These are phyloP conservation scores for Fringilla coelebs DNA, from an alignment of 2,797 vertebrate species.

Conservation along the genomic window DNA sequence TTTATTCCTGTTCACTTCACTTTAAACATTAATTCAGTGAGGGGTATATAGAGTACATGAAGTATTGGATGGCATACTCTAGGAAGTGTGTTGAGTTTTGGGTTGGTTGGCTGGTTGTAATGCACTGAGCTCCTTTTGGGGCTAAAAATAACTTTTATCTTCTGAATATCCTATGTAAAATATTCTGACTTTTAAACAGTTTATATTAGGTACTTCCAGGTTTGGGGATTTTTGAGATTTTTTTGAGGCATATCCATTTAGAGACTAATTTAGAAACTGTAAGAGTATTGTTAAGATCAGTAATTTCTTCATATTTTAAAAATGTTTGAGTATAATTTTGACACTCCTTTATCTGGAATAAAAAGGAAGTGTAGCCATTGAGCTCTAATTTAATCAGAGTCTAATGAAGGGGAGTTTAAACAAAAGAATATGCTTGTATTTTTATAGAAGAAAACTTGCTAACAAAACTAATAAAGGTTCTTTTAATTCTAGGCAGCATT, in stretches of 20 bases:
- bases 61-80: neutral
- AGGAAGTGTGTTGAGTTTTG: neutral
- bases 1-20: neutral
- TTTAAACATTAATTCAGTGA: neutral
- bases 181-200: neutral
- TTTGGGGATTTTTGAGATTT: neutral
- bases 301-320: neutral
- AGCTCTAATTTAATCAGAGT: neutral
- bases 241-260: neutral
- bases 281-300: neutral
- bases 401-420: neutral
- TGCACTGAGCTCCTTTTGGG: neutral
- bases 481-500: constrained; percentile 82
- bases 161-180: neutral
- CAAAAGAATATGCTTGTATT: neutral
- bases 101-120: neutral
- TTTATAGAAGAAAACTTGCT: neutral
- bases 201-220: neutral
- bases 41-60: neutral
- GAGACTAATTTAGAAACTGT: neutral
- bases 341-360: neutral
- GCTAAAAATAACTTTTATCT: neutral
- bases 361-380: neutral
- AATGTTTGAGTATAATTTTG: neutral
- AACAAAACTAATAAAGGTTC: neutral